A percentile compares a stretch with the other conserved stretches of the same genome.
These are phyloP conservation scores for Ophthalmolycus amberensis DNA, from an alignment of 2,113 vertebrate genomes.

Conservation along the genomic window DNA sequence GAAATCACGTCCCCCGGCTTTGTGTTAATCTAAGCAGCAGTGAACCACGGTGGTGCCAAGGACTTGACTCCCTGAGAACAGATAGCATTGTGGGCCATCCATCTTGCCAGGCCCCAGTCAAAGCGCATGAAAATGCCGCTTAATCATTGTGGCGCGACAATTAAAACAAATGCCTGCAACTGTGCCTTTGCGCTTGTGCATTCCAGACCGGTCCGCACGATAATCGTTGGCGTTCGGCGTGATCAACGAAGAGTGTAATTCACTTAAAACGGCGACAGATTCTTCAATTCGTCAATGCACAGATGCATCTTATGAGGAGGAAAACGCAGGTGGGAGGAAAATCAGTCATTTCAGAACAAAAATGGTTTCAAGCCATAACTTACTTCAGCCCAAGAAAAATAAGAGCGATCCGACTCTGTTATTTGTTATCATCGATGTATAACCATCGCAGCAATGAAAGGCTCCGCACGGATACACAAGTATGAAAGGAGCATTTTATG, in stretches of 20 bases:
- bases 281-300: conserved; percentile 40
- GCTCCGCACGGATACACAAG: conserved; percentile 50
- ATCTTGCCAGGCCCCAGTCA: conserved; percentile 80
- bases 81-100: conserved; percentile 75
- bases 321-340: conserved; percentile 55
- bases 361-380: conserved; percentile 34
- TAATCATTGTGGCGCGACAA: conserved; percentile 79
- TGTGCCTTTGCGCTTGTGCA: conserved; percentile 59
- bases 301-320: conserved; percentile 64
- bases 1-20: conserved; percentile 51
- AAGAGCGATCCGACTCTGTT: background rate
- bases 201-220: conserved; percentile 62
- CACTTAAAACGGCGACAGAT: conserved; percentile 67
- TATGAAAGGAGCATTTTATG: conserved; percentile 35
- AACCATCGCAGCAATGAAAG: conserved; percentile 32
- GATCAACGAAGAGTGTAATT: conserved; percentile 76
- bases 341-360: conserved; percentile 51
- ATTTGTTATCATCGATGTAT: conserved; percentile 38
- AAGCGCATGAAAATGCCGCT: conserved; percentile 75
- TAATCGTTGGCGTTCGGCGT: conserved; percentile 67
- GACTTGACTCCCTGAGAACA: conserved; percentile 65
- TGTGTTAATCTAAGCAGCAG: conserved; percentile 70
- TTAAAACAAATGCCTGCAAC: conserved; percentile 79
- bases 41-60: conserved; percentile 64
- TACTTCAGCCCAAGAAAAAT: background rate